phyloP scores from a whole-genome alignment of 92 coral and sea anemone species.

The Porites cylindrica region DNA sequence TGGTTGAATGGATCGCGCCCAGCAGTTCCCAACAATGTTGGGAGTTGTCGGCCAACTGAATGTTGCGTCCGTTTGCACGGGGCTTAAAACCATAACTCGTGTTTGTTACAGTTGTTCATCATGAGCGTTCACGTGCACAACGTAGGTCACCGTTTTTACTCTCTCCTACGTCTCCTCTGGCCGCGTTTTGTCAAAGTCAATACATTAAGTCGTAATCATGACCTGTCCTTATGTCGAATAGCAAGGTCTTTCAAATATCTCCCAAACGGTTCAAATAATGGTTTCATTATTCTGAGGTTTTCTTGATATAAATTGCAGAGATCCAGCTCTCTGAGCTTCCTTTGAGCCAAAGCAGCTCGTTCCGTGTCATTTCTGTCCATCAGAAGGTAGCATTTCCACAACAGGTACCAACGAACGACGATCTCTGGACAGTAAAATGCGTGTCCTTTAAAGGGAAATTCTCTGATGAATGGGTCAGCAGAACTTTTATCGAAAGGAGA shows the following conservation, averaged over 20 bases:
- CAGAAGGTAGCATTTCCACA: constrained; percentile 27
- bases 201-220: too few relatives aligned
- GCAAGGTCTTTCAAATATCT: constrained; percentile 17
- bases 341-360: constrained; percentile 6
- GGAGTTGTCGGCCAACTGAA: too few relatives aligned
- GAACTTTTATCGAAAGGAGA: constrained; percentile 16
- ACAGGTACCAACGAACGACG: constrained; percentile 20
- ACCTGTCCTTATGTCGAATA: not conserved
- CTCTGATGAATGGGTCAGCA: constrained; percentile 5
- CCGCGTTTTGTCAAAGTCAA: too few relatives aligned
- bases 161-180: too few relatives aligned
- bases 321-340: constrained; percentile 24
- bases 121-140: too few relatives aligned
- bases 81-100: too few relatives aligned
- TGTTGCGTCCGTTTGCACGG: too few relatives aligned
- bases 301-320: constrained; percentile 12
- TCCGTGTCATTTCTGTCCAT: not conserved
- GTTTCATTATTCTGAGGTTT: constrained; percentile 29
- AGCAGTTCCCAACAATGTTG: too few relatives aligned
- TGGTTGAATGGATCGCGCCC: too few relatives aligned
- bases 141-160: too few relatives aligned
- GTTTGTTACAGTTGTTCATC: too few relatives aligned
- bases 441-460: constrained; percentile 8
- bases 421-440: constrained; percentile 30
- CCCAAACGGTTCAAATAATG: constrained; percentile 36